Evolutionary conservation across 2,888 invertebrate species (phyloP), one percentile per base, ranked within the genome.

Genomic region (Dromius quadrimaculatus): DNA sequence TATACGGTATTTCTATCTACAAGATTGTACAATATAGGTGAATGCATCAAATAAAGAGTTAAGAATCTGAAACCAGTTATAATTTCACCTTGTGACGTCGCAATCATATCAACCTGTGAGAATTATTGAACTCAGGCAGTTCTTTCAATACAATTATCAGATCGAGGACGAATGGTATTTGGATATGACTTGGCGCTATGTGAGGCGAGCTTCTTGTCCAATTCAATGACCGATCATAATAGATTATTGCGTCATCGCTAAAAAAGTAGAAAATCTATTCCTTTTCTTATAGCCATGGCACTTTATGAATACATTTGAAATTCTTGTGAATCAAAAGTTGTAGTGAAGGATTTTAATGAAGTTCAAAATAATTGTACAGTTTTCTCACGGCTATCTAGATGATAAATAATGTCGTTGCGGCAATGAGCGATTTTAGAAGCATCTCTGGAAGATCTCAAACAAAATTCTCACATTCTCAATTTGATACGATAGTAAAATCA

Each of bases 201-300:
- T n/a, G 28, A 34, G 57, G 17, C 34, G 57, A 15, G n/a, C 32
- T 22, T 47, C 47, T 57, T 45, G 45, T 57, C 38, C 54, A 54
- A 54, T 66, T 66, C 66, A 66, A 66, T 66, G 66, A 66, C 66
- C 66, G 57, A 66, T 66, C 23, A 57, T 66, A 57, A 66, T 57
- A 66, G 66, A 57, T 64, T 45, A 65, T 65, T 65, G 20, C 65
- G 32, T 50, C 65, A 65, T 47, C 47, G 20, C 45, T 43, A 15
- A n/a, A n/a, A n/a, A n/a, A n/a, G n/a, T n/a, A n/a, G n/a, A n/a
- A n/a, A n/a, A n/a, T n/a, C n/a, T n/a, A n/a, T n/a, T n/a, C n/a
- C n/a, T n/a, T n/a, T n/a, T n/a, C n/a, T n/a, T n/a, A n/a, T n/a
- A n/a, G n/a, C n/a, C n/a, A n/a, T n/a, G n/a, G n/a, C n/a, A n/a